Conservation (phyloP, 1,140 invertebrate species). For the Anoplophora glabripennis region DNA sequence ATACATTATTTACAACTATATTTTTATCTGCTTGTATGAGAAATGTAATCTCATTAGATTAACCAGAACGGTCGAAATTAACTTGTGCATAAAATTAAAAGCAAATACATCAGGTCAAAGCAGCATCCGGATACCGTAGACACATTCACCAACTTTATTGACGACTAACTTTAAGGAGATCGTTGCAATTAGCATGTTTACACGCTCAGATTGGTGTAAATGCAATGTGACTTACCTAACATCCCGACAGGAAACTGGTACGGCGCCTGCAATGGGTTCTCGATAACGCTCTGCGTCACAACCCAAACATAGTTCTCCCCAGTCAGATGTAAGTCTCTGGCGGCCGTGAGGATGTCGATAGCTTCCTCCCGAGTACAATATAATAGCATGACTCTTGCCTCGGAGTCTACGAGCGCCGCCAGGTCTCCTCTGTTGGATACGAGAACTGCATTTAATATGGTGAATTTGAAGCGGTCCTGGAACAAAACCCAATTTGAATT, state of each 20-base stretch:
- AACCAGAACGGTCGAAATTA: too few species aligned
- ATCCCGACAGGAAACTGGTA: slow-evolving; percentile 88
- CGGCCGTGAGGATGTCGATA: slow-evolving; percentile 75
- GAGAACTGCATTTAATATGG: slow-evolving; percentile 79
- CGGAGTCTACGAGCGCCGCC: slow-evolving; percentile 79
- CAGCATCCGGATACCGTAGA: too few species aligned
- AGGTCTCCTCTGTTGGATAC: slow-evolving; percentile 66
- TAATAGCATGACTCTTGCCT: slow-evolving; percentile 89
- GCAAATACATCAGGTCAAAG: too few species aligned
- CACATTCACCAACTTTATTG: too few species aligned
- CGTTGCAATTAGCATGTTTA: too few species aligned
- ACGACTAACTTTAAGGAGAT: too few species aligned
- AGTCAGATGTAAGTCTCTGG: slow-evolving; percentile 80
- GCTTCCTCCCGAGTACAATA: slow-evolving; percentile 89
- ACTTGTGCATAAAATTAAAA: too few species aligned
- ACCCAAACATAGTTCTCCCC: slow-evolving; percentile 97
- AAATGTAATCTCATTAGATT: too few species aligned
- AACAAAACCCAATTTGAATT: slow-evolving; percentile 15
- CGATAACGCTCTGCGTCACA: slow-evolving; percentile 91
- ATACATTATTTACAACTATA: too few species aligned
- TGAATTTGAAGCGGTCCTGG: slow-evolving; percentile 85
- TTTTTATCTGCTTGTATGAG: too few species aligned
- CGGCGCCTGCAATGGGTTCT: slow-evolving; percentile 66
- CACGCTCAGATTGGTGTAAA: too few species aligned
- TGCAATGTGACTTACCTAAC: slow-evolving; percentile 67